Base-by-base conservation (phyloP, 1,140 invertebrate species). In the Wiebesia pumilae region DNA sequence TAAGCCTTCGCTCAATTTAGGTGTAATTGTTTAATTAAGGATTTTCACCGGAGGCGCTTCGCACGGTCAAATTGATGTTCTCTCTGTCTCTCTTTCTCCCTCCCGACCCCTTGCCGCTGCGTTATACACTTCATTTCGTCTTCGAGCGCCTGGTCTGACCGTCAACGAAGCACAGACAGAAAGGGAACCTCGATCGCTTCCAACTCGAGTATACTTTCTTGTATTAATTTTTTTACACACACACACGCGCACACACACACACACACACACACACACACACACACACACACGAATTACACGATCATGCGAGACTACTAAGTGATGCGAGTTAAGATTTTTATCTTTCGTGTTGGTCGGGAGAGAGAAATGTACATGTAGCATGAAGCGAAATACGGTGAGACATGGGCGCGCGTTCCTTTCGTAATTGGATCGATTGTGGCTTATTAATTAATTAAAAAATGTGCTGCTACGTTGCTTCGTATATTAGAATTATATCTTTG, bases 1-100 rank as follows among this genome's bases (percentile, higher is more conserved):
- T 89, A 90, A 90, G 91, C 91, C 90, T 91, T 89, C 89, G 85
- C 88, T 91, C 89, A 90, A 91, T 92, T 92, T 90, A 91, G 88
- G 89, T 83, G 88, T 92, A 92, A 92, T 92, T 92, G 89, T 92
- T 92, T 92, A 92, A 92, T 92, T 91, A 89, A 92, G 88, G 90
- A 91, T 89, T 89, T 88, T 90, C 90, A 89, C 88, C 88, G 89
- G 27, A 88, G 87, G 85, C 78, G 88, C 89, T 88, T 86, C 79
- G 67, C 78, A 81, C 84, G 35, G 83, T 88, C 67, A 84, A 89
- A 88, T 87, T 87, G 77, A 54, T 88, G 82, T 83, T 88, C 75
- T 77, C 75, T 88, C 82, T 83, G 73, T 40, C 78, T 30, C 78
- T 12, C 47, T 12, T 10, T 21, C 77, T 27, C 35, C 38, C 3